These are phyloP conservation scores for Pangasius sanitwongsei DNA, from an alignment of 2,797 vertebrate genomes.

Conservation along the genomic window DNA sequence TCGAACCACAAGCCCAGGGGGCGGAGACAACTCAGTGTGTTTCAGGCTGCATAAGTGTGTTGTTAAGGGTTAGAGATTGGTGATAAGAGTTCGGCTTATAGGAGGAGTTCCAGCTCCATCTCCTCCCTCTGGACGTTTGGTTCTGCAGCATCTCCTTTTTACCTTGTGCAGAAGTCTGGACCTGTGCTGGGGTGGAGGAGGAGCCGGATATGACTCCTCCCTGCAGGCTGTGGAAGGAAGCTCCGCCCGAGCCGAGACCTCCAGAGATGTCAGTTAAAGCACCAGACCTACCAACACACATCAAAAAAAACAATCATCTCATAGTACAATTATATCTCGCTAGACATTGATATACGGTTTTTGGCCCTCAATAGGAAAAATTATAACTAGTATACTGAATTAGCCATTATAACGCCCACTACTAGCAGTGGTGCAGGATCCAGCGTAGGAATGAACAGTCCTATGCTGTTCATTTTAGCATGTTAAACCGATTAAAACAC, in stretches of 20 bases:
- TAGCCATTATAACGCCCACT: neutral
- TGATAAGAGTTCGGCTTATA: neutral
- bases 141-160: constrained; percentile 43
- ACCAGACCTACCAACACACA: constrained; percentile 69
- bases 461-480: too few species aligned
- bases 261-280: constrained; percentile 79
- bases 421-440: neutral
- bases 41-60: neutral
- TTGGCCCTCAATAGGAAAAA: neutral
- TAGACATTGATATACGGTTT: neutral
- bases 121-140: neutral
- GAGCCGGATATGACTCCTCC: constrained; percentile 82
- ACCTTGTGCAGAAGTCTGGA: constrained; percentile 80
- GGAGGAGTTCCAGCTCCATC: neutral
- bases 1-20: neutral
- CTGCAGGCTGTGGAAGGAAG: constrained; percentile 86
- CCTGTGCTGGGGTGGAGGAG: constrained; percentile 74
- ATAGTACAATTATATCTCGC: neutral
- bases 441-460: too few species aligned
- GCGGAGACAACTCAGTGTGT: neutral
- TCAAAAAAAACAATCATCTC: neutral
- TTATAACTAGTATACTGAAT: neutral
- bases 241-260: constrained; percentile 77
- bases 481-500: too few species aligned
- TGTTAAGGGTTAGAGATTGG: neutral